A percentile compares a stretch with the other conserved stretches of the same genome.
Conservation (phyloP, 1,140 invertebrate genomes). For the Hydropsyche tenuis region DNA sequence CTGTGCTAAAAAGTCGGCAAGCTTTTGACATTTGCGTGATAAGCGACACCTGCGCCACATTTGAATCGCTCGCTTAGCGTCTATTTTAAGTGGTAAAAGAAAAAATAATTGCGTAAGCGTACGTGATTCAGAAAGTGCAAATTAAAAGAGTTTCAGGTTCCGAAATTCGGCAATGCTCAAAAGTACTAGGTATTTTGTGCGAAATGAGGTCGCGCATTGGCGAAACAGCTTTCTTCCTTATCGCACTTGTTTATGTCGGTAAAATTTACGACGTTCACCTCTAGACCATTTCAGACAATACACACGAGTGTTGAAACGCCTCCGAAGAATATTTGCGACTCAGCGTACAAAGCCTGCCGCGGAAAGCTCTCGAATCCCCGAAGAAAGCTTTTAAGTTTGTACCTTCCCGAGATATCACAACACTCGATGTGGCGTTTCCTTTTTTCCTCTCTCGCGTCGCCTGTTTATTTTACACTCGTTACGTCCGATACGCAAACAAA, state of each 20-base stretch:
- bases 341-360: slow-evolving; percentile 18
- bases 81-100: no score
- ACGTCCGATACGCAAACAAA: slow-evolving; percentile 12
- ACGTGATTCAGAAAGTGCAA: no score
- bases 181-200: not conserved
- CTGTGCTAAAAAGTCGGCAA: slow-evolving; percentile 9
- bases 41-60: not conserved
- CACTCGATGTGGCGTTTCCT: slow-evolving; percentile 16
- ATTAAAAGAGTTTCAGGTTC: not conserved
- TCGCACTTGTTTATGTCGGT: not conserved
- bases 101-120: no score
- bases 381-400: slow-evolving; percentile 34
- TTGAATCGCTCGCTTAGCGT: no score
- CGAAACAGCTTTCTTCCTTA: not conserved
- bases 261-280: slow-evolving; percentile 5
- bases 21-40: slow-evolving; percentile 17
- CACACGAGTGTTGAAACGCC: slow-evolving; percentile 2
- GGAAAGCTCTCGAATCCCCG: slow-evolving; percentile 28
- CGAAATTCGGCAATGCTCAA: not conserved
- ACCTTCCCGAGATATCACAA: slow-evolving; percentile 29
- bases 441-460: not conserved
- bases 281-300: slow-evolving; percentile 8
- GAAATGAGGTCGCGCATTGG: not conserved
- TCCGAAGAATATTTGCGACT: slow-evolving; percentile 19
- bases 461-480: slow-evolving; percentile 17